Evolutionary conservation across 2,797 vertebrate genomes (phyloP).

Genomic region (Enteromius thamalakanensis): DNA sequence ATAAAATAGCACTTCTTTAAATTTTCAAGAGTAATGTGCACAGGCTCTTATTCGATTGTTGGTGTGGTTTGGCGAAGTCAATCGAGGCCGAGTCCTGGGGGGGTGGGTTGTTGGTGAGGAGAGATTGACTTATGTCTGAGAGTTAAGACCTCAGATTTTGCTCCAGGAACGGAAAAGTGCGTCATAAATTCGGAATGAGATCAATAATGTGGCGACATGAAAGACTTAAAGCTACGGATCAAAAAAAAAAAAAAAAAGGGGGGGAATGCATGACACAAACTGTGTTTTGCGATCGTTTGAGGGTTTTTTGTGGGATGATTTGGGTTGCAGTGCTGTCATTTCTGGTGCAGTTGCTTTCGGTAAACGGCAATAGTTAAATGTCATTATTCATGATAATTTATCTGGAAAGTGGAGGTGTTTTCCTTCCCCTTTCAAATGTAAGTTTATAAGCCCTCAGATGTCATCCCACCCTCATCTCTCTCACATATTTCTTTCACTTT

Average conservation of each 20-base stretch:
- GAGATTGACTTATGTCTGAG: conserved; percentile 54
- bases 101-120: background rate
- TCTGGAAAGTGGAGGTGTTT: conserved; percentile 57
- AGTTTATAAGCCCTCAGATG: conserved; percentile 72
- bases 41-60: conserved; percentile 47
- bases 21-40: conserved; percentile 87
- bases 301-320: conserved; percentile 20
- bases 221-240: conserved; percentile 51
- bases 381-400: conserved; percentile 46
- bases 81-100: conserved; percentile 10
- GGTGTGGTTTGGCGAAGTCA: conserved; percentile 1
- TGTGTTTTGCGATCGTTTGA: conserved; percentile 2
- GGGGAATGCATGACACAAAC: conserved; percentile 51
- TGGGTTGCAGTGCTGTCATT: conserved; percentile 18
- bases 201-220: conserved; percentile 57
- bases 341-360: conserved; percentile 37
- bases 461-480: conserved; percentile 25
- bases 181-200: conserved; percentile 60
- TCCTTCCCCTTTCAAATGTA: conserved; percentile 62
- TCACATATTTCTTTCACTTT: background rate
- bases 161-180: conserved; percentile 44
- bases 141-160: conserved; percentile 54
- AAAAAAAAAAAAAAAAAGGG: background rate
- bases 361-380: conserved; percentile 62
- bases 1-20: conserved; percentile 95